Evolutionary conservation across 2,113 vertebrate genomes (phyloP).

Genomic region (Notarius quadriscutis): DNA sequence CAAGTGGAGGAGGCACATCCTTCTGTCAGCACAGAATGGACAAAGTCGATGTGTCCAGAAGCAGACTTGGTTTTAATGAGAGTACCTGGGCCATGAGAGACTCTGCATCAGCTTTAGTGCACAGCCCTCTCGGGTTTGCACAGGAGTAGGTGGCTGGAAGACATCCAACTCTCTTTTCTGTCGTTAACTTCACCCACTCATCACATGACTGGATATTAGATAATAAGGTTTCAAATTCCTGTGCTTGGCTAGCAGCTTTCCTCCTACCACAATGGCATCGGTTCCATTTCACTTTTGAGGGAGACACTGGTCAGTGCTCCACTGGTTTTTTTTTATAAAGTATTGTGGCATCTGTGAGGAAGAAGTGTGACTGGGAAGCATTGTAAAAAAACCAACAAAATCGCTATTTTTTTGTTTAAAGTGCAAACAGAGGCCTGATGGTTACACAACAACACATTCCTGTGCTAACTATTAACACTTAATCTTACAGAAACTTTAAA

Average conservation of each 20-base stretch:
- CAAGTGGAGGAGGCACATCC: conserved; percentile 9
- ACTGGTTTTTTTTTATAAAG: neutral
- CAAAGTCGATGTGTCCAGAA: conserved; percentile 17
- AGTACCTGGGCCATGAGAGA: neutral
- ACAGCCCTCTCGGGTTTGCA: neutral
- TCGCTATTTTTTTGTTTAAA: neutral
- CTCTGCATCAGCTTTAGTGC: conserved; percentile 1
- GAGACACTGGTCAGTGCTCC: neutral
- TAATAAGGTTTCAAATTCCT: conserved; percentile 59
- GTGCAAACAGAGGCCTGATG: neutral
- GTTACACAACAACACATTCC: neutral
- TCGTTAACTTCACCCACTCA: conserved; percentile 65
- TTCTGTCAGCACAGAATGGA: conserved; percentile 6
- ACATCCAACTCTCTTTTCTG: conserved; percentile 55
- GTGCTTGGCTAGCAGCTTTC: conserved; percentile 67
- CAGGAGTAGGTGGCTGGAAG: conserved; percentile 33
- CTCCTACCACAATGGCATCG: neutral
- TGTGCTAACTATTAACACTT: neutral
- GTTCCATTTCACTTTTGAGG: neutral
- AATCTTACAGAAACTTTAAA: neutral
- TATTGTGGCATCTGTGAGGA: neutral
- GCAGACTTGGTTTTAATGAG: conserved; percentile 26
- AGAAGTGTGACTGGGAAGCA: neutral
- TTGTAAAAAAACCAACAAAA: neutral
- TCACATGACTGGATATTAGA: conserved; percentile 61